Evolutionary conservation across 2,113 vertebrate species (phyloP).

Genomic region (Ancistrus triradiatus): DNA sequence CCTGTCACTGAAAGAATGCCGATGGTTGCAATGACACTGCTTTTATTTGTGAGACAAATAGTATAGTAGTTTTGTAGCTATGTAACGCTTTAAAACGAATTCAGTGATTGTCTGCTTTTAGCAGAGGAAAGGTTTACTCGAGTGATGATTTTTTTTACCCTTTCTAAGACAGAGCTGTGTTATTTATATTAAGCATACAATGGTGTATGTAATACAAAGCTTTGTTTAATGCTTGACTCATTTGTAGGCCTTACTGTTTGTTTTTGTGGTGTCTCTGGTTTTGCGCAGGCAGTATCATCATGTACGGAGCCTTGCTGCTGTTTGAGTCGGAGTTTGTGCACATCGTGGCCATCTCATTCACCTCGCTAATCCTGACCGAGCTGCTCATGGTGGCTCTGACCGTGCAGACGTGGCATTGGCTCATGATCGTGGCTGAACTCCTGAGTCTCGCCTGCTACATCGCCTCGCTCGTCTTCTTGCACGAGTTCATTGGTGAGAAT

Average conservation of each 20-base stretch:
- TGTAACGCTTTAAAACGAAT: too few species aligned
- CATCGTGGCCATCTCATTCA: conserved; percentile 97
- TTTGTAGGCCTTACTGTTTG: neutral
- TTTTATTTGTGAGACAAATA: too few species aligned
- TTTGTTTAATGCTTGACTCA: too few species aligned
- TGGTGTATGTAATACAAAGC: too few species aligned
- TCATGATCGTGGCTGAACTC: conserved; percentile 94
- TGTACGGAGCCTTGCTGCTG: conserved; percentile 92
- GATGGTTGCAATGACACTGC: too few species aligned
- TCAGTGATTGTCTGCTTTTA: too few species aligned
- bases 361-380: conserved; percentile 92
- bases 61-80: too few species aligned
- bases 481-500: conserved; percentile 89
- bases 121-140: too few species aligned
- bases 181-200: too few species aligned
- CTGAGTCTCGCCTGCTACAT: conserved; percentile 93
- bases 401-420: conserved; percentile 97
- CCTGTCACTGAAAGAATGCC: too few species aligned
- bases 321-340: conserved; percentile 98
- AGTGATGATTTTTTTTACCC: too few species aligned
- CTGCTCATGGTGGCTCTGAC: conserved; percentile 95
- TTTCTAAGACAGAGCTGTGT: too few species aligned
- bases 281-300: conserved; percentile 90
- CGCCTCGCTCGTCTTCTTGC: conserved; percentile 92
- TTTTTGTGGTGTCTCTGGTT: neutral